A percentile compares a stretch with the other conserved stretches of the same genome.
Evolutionary conservation across 2,113 vertebrate species (phyloP).

Genomic region (Dolichotis patagonum): DNA sequence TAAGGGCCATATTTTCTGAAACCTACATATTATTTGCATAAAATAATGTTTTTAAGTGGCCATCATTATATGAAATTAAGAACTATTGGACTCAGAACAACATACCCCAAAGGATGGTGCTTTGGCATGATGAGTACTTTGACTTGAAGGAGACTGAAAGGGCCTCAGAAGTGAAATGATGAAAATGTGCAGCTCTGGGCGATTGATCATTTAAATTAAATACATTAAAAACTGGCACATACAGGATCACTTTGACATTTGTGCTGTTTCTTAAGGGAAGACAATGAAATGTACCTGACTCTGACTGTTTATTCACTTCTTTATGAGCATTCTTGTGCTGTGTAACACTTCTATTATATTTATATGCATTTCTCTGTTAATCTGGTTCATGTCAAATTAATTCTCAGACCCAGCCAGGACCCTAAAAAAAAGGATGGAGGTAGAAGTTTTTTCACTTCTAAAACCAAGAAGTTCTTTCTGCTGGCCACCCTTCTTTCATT

Average conservation of each 20-base stretch:
- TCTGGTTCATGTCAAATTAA: background rate
- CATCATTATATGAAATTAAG: background rate
- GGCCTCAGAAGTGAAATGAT: background rate
- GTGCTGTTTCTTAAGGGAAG: background rate
- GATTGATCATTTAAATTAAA: background rate
- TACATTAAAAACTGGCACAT: background rate
- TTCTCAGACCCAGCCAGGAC: background rate
- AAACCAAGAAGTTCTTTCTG: background rate
- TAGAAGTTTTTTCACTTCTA: background rate
- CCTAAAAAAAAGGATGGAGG: background rate
- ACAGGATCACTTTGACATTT: background rate
- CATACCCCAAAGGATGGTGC: background rate
- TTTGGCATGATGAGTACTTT: background rate
- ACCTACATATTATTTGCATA: background rate
- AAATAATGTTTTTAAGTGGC: background rate
- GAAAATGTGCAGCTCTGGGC: background rate
- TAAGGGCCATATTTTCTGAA: background rate
- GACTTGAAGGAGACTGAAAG: background rate
- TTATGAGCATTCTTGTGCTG: background rate
- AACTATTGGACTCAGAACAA: background rate
- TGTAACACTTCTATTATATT: background rate
- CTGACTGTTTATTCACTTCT: background rate
- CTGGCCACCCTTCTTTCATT: background rate
- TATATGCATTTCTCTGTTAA: background rate
- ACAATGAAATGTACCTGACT: background rate